Evolutionary conservation across 2,113 vertebrate species (phyloP).

Genomic region (Riparia riparia): DNA sequence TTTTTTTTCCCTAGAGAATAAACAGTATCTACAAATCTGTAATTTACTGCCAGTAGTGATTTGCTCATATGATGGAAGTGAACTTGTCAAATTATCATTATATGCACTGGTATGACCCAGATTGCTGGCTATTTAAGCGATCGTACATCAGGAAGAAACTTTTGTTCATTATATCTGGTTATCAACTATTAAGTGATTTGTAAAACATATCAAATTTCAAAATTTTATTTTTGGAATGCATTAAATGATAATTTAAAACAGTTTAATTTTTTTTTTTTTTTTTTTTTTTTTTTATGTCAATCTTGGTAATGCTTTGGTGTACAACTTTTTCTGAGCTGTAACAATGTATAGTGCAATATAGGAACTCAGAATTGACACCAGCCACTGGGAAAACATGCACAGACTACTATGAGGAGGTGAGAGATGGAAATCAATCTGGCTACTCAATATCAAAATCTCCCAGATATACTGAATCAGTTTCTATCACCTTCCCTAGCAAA

Average conservation of each 20-base stretch:
- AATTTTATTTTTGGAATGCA: background rate
- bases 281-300: background rate
- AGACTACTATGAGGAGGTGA: background rate
- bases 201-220: background rate
- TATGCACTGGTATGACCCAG: background rate
- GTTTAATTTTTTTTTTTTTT: background rate
- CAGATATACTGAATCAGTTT: background rate
- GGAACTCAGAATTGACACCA: background rate
- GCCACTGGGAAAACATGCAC: background rate
- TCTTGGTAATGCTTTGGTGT: background rate
- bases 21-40: background rate
- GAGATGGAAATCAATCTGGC: background rate
- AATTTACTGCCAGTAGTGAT: background rate
- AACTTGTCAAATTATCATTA: background rate
- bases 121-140: background rate
- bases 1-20: background rate
- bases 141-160: background rate
- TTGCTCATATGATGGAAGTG: background rate
- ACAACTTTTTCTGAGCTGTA: background rate
- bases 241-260: background rate
- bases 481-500: background rate
- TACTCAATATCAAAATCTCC: background rate
- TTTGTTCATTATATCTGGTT: background rate
- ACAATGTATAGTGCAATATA: background rate
- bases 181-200: background rate